phyloP scores from a whole-genome alignment of 2,113 vertebrate genomes.

The Sigmodon hispidus region DNA sequence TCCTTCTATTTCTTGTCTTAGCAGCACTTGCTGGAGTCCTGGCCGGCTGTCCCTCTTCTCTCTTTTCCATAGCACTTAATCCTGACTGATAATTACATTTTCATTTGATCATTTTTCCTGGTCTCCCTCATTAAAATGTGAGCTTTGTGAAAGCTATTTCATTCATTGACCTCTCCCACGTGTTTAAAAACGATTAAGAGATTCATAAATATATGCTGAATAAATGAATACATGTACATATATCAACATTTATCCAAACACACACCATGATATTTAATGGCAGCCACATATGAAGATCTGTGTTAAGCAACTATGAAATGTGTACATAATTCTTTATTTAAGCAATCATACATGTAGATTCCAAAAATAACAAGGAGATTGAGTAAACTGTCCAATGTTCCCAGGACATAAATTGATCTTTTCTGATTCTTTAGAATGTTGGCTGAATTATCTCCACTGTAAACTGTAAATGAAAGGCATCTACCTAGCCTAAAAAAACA shows the following conservation, averaged over 20 bases:
- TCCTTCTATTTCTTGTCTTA: slow-evolving; percentile 11
- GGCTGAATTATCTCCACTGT: not conserved
- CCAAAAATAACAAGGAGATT: not conserved
- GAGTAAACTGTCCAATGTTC: not conserved
- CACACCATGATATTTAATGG: not conserved
- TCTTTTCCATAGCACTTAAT: not conserved
- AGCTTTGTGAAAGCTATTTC: not conserved
- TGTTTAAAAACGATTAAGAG: not conserved
- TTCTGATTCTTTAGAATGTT: not conserved
- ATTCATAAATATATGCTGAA: slow-evolving; percentile 15
- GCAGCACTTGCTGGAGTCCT: not conserved
- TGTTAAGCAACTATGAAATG: not conserved
- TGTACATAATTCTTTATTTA: not conserved
- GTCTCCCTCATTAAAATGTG: not conserved
- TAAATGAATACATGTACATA: not conserved
- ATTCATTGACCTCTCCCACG: not conserved
- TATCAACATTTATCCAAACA: slow-evolving; percentile 30
- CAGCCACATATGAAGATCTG: not conserved
- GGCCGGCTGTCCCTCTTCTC: not conserved
- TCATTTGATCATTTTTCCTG: not conserved
- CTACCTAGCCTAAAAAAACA: not conserved
- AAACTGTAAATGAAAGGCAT: not conserved
- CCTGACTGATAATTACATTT: not conserved
- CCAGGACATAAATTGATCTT: not conserved
- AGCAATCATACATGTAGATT: not conserved